phyloP scores from a whole-genome alignment of 2,888 invertebrate genomes.

The Rhamnusium bicolor region DNA sequence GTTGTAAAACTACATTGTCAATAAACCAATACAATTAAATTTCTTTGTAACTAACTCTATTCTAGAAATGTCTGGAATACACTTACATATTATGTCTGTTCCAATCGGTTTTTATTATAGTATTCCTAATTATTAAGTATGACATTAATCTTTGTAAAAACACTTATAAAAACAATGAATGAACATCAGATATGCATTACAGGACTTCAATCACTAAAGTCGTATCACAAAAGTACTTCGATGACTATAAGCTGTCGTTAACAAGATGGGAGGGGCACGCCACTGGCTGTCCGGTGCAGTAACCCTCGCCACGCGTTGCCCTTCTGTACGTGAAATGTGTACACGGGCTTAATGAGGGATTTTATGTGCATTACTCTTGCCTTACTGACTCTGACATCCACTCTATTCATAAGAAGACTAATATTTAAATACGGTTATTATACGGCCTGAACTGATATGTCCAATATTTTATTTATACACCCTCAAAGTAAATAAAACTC shows the following conservation, averaged over 20 bases:
- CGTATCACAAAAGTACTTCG: not conserved
- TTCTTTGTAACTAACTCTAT: no score
- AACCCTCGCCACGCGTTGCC: slow-evolving; percentile 63
- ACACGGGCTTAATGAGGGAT: slow-evolving; percentile 70
- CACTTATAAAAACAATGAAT: not conserved
- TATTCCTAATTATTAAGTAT: no score
- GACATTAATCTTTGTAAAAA: no score
- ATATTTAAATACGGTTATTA: slow-evolving; percentile 33
- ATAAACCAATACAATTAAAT: no score
- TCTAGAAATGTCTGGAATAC: no score
- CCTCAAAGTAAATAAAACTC: not conserved
- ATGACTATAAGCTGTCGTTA: slow-evolving; percentile 35
- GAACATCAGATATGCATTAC: not conserved
- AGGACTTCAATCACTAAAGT: not conserved
- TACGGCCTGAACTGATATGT: not conserved
- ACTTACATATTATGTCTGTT: no score
- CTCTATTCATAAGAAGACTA: slow-evolving; percentile 35
- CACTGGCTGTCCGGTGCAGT: slow-evolving; percentile 65
- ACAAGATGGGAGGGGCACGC: slow-evolving; percentile 59
- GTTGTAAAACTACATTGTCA: no score
- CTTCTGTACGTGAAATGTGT: slow-evolving; percentile 68
- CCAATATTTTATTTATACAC: not conserved
- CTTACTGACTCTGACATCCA: slow-evolving; percentile 66
- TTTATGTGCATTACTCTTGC: slow-evolving; percentile 71
- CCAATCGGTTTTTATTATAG: no score